Conservation (phyloP, 2,113 vertebrate genomes). For the Chaetodon auriga region DNA sequence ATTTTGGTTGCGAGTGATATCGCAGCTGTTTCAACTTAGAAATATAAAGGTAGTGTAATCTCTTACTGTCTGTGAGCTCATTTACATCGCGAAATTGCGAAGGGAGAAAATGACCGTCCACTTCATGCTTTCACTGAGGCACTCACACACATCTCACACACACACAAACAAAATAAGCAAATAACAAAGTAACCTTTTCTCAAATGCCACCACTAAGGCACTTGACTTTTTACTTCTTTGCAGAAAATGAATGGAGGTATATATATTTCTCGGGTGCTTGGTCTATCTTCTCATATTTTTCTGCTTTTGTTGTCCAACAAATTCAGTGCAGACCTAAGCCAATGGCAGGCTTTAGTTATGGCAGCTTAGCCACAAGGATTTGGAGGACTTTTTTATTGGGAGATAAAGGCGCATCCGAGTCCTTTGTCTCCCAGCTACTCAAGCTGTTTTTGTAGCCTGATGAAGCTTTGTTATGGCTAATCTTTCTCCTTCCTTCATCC, state of each 20-base stretch:
- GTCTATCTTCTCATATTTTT: slow-evolving; percentile 55
- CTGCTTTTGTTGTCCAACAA: slow-evolving; percentile 68
- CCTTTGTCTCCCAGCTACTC: slow-evolving; percentile 68
- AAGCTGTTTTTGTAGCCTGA: slow-evolving; percentile 65
- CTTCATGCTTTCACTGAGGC: slow-evolving; percentile 30
- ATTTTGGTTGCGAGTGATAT: slow-evolving; percentile 49
- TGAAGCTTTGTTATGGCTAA: slow-evolving; percentile 73
- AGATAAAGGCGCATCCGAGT: slow-evolving; percentile 69
- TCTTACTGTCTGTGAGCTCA: slow-evolving; percentile 38
- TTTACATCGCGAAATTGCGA: slow-evolving; percentile 56
- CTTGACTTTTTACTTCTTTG: slow-evolving; percentile 61
- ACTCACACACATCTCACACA: background rate
- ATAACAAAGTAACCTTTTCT: slow-evolving; percentile 70
- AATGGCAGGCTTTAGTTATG: slow-evolving; percentile 71
- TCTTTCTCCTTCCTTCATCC: slow-evolving; percentile 58
- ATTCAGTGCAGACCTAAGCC: slow-evolving; percentile 57
- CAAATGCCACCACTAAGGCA: slow-evolving; percentile 64
- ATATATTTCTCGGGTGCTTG: slow-evolving; percentile 23
- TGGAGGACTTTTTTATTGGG: slow-evolving; percentile 61
- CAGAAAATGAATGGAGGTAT: slow-evolving; percentile 44
- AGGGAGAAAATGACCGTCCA: slow-evolving; percentile 49
- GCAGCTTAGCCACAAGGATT: slow-evolving; percentile 74
- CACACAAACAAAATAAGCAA: slow-evolving; percentile 61
- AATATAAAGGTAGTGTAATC: slow-evolving; percentile 32
- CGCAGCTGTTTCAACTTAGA: slow-evolving; percentile 45